A percentile compares a stretch with the other conserved stretches of the same genome.
phyloP scores from a whole-genome alignment of 2,888 invertebrate species.

The Corbicula japonica region DNA sequence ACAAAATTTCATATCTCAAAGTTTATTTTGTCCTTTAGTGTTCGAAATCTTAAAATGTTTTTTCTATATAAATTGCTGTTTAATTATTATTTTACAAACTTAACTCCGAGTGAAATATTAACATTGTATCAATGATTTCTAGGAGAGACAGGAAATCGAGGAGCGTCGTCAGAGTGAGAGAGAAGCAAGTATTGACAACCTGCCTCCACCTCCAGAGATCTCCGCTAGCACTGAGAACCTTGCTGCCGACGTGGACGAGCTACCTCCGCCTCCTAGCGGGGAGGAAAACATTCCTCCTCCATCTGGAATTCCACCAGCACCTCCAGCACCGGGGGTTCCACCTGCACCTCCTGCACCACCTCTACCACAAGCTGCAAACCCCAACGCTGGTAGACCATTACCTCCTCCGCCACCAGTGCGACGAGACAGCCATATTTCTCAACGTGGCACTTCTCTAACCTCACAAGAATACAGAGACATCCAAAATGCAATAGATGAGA shows the following conservation, averaged over 20 bases:
- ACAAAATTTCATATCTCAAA: too few species aligned
- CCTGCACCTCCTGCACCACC: constrained; percentile 59
- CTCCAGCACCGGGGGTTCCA: constrained; percentile 32
- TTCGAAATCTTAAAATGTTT: too few species aligned
- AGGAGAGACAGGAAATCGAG: constrained; percentile 63
- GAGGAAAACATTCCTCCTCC: constrained; percentile 49
- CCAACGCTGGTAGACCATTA: constrained; percentile 55
- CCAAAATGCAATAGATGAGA: constrained; percentile 70
- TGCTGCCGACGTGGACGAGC: constrained; percentile 18
- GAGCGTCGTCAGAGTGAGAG: constrained; percentile 31
- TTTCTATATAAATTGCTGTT: too few species aligned
- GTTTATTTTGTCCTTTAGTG: too few species aligned
- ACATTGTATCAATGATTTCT: too few species aligned
- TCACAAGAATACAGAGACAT: constrained; percentile 68
- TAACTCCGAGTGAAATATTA: too few species aligned
- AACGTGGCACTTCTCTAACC: constrained; percentile 46
- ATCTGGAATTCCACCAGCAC: constrained; percentile 55
- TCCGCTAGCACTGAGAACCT: constrained; percentile 59
- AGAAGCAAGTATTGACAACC: constrained; percentile 50
- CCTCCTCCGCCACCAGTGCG: constrained; percentile 61
- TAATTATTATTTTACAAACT: too few species aligned
- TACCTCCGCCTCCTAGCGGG: constrained; percentile 68
- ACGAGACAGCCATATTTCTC: constrained; percentile 37
- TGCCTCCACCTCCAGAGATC: constrained; percentile 66
- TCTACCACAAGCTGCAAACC: constrained; percentile 14